A percentile compares a stretch with the other conserved stretches of the same genome.
Evolutionary conservation across 2,797 vertebrate species (phyloP).

Genomic region (Heterohyrax brucei): DNA sequence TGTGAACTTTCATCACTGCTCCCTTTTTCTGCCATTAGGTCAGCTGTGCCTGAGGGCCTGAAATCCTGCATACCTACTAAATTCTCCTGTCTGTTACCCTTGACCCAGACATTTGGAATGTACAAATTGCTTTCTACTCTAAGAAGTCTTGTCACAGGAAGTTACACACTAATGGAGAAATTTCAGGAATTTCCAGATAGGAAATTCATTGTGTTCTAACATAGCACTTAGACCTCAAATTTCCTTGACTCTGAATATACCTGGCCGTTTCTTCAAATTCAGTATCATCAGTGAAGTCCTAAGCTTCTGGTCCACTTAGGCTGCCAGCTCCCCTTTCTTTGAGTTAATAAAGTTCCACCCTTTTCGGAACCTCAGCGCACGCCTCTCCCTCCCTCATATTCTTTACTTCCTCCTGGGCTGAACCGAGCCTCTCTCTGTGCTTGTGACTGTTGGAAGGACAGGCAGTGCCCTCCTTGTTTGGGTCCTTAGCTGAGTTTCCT

Average conservation of each 20-base stretch:
- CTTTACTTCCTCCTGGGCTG: background rate
- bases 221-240: background rate
- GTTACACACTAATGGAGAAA: background rate
- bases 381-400: background rate
- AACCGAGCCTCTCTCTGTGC: background rate
- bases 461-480: background rate
- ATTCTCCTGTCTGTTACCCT: no score
- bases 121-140: background rate
- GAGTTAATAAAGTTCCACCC: background rate
- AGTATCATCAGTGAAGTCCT: background rate
- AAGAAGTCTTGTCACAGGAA: background rate
- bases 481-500: background rate
- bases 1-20: fast-evolving
- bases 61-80: no score
- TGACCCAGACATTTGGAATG: background rate
- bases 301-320: background rate
- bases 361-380: background rate
- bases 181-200: background rate
- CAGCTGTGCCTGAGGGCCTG: background rate
- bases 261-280: background rate
- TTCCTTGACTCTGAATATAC: background rate
- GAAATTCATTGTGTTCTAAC: background rate
- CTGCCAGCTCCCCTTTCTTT: background rate
- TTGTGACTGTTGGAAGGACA: background rate
- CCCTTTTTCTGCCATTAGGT: background rate